A percentile compares a stretch with the other conserved stretches of the same genome.
Conservation (phyloP, 2,797 vertebrate species). For the Pipistrellus pipistrellus region DNA sequence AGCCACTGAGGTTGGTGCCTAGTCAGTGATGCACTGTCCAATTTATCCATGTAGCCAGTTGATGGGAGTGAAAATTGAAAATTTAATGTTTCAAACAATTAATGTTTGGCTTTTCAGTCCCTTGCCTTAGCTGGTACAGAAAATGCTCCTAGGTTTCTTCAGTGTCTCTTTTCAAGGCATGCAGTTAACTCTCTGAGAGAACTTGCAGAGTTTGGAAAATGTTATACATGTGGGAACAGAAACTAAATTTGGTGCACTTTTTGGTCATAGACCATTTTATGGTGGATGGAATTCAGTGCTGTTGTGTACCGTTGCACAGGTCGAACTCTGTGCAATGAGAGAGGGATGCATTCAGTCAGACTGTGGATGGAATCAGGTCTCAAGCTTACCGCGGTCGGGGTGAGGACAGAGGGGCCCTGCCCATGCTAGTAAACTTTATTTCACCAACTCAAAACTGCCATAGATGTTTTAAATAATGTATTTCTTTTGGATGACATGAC, state of each 20-base stretch:
- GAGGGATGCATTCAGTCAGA: not conserved
- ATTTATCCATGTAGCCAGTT: conserved; percentile 11
- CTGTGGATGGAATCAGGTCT: not conserved
- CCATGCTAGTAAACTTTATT: not conserved
- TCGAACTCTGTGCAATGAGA: not conserved
- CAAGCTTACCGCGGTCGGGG: not conserved
- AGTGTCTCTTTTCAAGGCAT: conserved; percentile 18
- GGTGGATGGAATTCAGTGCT: not conserved
- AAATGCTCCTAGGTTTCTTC: conserved; percentile 22
- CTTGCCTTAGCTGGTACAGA: conserved; percentile 13
- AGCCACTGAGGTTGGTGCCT: not conserved
- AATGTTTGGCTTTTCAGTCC: not conserved
- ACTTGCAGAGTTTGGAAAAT: not conserved
- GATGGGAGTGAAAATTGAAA: not conserved
- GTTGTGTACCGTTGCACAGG: not conserved
- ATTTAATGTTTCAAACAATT: not conserved
- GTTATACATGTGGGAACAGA: not conserved
- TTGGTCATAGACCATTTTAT: not conserved
- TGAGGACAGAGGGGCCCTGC: not conserved
- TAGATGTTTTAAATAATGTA: not conserved
- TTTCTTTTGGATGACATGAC: conserved; percentile 11
- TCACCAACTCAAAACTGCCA: not conserved
- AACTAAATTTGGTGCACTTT: not conserved
- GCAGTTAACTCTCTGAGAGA: not conserved
- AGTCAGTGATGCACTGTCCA: not conserved